Conservation (phyloP, 2,888 invertebrate genomes). For the Loripinus fragilis region DNA sequence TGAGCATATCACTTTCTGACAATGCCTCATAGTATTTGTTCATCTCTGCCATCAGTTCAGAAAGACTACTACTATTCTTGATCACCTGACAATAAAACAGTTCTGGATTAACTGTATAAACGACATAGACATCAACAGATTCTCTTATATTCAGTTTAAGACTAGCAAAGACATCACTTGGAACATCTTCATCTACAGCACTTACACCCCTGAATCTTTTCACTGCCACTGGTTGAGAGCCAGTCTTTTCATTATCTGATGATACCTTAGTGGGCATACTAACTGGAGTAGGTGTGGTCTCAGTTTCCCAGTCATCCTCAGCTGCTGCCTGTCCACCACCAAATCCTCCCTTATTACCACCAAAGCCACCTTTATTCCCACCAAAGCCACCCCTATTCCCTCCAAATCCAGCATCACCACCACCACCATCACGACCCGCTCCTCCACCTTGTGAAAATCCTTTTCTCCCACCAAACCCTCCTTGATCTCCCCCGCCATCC, state of each 20-base stretch:
- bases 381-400: slow-evolving; percentile 25
- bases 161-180: slow-evolving; percentile 25
- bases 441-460: neutral
- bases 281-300: slow-evolving; percentile 6
- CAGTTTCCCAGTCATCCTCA: slow-evolving; percentile 53
- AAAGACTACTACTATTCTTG: slow-evolving; percentile 49
- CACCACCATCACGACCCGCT: neutral
- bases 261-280: slow-evolving; percentile 11
- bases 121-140: slow-evolving; percentile 64
- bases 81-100: slow-evolving; percentile 75
- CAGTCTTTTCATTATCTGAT: neutral
- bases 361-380: slow-evolving; percentile 28
- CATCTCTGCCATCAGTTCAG: slow-evolving; percentile 69
- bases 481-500: slow-evolving; percentile 30
- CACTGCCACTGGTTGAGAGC: neutral
- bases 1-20: slow-evolving; percentile 44
- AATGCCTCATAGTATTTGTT: slow-evolving; percentile 61
- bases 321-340: slow-evolving; percentile 18
- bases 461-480: slow-evolving; percentile 45
- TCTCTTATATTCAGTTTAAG: slow-evolving; percentile 57
- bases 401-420: slow-evolving; percentile 23
- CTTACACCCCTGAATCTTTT: slow-evolving; percentile 11
- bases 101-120: slow-evolving; percentile 62
- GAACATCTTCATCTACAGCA: slow-evolving; percentile 19
- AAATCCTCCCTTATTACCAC: slow-evolving; percentile 34